Percentiles rank a stretch among this genome's conserved stretches.
Evolutionary conservation across 92 coral and sea anemone genomes (phyloP).

Genomic region (Anthopleura xanthogrammica): DNA sequence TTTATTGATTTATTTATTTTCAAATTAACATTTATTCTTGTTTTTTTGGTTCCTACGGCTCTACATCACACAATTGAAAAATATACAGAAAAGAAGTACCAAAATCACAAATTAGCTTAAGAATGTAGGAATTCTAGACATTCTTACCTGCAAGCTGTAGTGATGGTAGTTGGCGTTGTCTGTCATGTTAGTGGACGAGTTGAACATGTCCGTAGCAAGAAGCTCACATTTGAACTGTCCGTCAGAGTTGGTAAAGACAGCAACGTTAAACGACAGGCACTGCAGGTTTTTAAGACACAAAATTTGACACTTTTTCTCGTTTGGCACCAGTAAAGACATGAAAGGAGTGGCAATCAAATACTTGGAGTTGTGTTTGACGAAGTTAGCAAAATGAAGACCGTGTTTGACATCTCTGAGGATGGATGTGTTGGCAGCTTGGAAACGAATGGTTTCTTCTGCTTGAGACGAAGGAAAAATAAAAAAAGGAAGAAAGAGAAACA

Average conservation of each 20-base stretch:
- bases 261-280: too few species aligned
- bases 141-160: not conserved
- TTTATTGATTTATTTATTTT: too few species aligned
- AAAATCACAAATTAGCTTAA: too few species aligned
- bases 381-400: not conserved
- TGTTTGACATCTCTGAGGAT: not conserved
- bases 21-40: too few species aligned
- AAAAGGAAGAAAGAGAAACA: not conserved
- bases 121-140: too few species aligned
- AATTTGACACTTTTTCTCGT: too few species aligned
- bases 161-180: not conserved
- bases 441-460: not conserved
- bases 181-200: constrained; percentile 1
- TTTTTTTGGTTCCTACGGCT: too few species aligned
- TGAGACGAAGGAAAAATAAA: not conserved
- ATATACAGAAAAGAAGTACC: too few species aligned
- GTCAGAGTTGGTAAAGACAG: not conserved
- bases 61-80: too few species aligned
- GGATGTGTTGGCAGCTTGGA: not conserved
- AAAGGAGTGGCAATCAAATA: too few species aligned
- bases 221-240: not conserved
- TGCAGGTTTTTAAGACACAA: not conserved
- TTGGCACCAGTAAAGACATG: too few species aligned
- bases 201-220: not conserved
- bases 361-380: too few species aligned